These are phyloP conservation scores for Harpalus rubripes DNA, from an alignment of 2,888 invertebrate species.

Conservation along the genomic window DNA sequence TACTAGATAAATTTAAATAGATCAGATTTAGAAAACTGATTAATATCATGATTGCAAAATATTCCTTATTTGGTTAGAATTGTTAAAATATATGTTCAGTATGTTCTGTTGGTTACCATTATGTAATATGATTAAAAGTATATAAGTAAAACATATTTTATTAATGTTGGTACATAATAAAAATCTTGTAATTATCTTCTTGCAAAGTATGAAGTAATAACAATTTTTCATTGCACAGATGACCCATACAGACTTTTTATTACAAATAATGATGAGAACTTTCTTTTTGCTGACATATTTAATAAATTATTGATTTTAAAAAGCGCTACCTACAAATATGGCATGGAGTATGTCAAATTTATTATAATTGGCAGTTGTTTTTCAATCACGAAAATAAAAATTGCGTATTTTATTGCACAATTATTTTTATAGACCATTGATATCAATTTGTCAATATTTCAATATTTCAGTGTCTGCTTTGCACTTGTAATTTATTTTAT, in stretches of 20 bases:
- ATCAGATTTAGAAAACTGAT: too few relatives aligned
- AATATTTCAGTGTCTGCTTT: neutral
- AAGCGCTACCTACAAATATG: constrained; percentile 15
- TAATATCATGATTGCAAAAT: too few relatives aligned
- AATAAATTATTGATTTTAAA: constrained; percentile 27
- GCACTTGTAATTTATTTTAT: neutral
- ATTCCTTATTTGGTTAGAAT: too few relatives aligned
- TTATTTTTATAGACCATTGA: neutral
- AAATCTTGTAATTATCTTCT: constrained; percentile 3
- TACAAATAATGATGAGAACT: neutral
- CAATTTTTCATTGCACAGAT: neutral
- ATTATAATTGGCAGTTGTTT: constrained; percentile 16
- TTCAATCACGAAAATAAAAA: constrained; percentile 8
- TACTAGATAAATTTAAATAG: too few relatives aligned
- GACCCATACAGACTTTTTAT: neutral
- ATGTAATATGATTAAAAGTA: neutral
- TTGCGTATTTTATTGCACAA: constrained; percentile 19
- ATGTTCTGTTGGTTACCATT: neutral
- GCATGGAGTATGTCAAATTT: constrained; percentile 8
- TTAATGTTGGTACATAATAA: too few relatives aligned
- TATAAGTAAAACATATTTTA: too few relatives aligned
- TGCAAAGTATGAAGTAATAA: constrained; percentile 15
- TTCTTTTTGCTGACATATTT: constrained; percentile 13
- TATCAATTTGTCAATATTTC: constrained; percentile 15
- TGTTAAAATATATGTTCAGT: too few relatives aligned